Evolutionary conservation across 1,140 invertebrate species (phyloP), one percentile per base, ranked within the genome.

Genomic region (Plectus sambesii): DNA sequence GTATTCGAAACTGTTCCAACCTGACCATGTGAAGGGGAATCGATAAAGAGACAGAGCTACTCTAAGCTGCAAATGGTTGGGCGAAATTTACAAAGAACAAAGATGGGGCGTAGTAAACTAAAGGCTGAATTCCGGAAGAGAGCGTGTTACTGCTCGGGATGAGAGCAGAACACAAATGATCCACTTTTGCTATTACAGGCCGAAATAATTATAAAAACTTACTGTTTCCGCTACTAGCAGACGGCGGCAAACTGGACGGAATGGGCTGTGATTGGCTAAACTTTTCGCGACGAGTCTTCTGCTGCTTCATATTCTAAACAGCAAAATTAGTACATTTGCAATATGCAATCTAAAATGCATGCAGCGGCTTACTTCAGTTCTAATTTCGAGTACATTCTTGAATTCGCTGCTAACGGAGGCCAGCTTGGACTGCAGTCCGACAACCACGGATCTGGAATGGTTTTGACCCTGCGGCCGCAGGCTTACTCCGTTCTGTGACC

Each of bases 371-470:
- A 83, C 81, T 72, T 85, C 81, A n/a, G 82, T 84, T 66, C 87
- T 74, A 17, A 87, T 82, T 78, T 89, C 85, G 24, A 90, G 73
- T 36, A 89, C 84, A 73, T 82, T 82, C 74, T 96, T 92, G 66
- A 97, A 98, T 69, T 92, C 84, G 59, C 83, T 89, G 5, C 89
- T 93, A 83, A 98, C 94, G 53, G 81, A 82, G 20, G 89, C 92
- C 55, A 98, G 73, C 71, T 93, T 87, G 5, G 89, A 92, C 74
- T 98, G 90, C 41, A 94, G 72, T 6, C 85, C 81, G 54, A 94
- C 77, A 2, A 93, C 92, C 44, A 98, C 87, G 65, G 86, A 89
- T 30, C 87, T 89, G 36, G 89, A 92, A 79, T 96, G 90, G 56
- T 85, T 87, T 59, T 87, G 81, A 24, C 51, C 45, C 37, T 56